Evolutionary conservation across 2,888 invertebrate genomes (phyloP).

Genomic region (Acanthosepion lycidas): DNA sequence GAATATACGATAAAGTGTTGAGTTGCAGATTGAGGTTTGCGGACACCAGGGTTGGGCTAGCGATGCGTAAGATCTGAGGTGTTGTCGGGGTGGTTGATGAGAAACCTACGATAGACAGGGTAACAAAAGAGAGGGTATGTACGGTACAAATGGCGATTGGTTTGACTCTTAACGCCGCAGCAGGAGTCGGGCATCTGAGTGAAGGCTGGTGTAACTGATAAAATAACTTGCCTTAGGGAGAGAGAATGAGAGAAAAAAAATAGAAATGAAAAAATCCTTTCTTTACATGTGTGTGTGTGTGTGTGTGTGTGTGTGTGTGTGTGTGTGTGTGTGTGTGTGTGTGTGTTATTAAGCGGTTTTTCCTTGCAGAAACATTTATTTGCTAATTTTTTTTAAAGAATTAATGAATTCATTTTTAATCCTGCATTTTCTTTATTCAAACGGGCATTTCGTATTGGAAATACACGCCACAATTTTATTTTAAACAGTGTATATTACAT

Average conservation of each 20-base stretch:
- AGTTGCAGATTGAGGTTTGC: not conserved
- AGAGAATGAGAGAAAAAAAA: too few relatives aligned
- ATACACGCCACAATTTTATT: too few relatives aligned
- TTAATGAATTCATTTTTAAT: too few relatives aligned
- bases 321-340: not conserved
- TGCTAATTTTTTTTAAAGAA: too few relatives aligned
- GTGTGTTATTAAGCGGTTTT: not conserved
- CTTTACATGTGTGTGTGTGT: not conserved
- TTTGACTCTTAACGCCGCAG: not conserved
- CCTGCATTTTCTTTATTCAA: too few relatives aligned
- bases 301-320: not conserved
- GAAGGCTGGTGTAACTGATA: not conserved
- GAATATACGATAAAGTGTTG: not conserved
- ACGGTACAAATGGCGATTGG: not conserved
- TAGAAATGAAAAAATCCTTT: not conserved
- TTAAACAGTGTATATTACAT: too few relatives aligned
- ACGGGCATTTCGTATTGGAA: too few relatives aligned
- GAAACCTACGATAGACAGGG: not conserved
- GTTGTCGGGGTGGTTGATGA: not conserved
- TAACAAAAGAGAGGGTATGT: not conserved
- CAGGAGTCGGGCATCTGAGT: not conserved
- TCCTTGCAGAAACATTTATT: too few relatives aligned
- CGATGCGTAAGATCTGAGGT: not conserved
- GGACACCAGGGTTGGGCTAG: not conserved
- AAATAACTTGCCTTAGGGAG: not conserved